Base-by-base conservation (phyloP, 30 jellyfish, hydroid and myxozoan species). In the Aurelia sp. region DNA sequence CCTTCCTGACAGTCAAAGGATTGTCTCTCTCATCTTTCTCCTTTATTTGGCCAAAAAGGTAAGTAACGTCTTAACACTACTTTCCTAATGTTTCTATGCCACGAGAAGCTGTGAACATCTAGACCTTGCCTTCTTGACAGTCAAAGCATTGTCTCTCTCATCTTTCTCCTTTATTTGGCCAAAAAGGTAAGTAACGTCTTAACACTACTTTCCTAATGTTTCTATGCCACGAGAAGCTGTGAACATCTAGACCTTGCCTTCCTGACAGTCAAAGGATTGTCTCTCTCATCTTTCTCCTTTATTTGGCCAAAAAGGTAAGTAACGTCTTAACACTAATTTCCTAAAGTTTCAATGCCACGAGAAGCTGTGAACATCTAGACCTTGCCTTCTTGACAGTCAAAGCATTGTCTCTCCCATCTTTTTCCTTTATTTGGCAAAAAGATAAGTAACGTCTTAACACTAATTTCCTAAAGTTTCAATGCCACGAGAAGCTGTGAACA, bases 331-430 rank as follows among this genome's bases (percentile, higher is more conserved):
- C 40, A n/a, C 40, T 3, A 64, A 86, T 27, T 76, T 51, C 96
- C 90, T 27, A 87, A 67, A 12, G 68, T 31, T 63, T 87, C 96
- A 24, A 87, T 81, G 35, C 60, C 62, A 21, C 80, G 61, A 81
- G 90, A 76, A 27, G 96, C 96, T 18, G 82, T 24, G n/a, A 85
- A 63, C 90, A 87, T 87, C 63, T 87, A 85, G 0, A 63, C 86
- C 35, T 68, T 50, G 19, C 76, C 86, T 69, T 87, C 96, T 0
- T 79, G 73, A 44, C 74, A 87, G 65, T 41, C 12, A 41, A 41
- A 41, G 10, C 9, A 41, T 0, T 41, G 10, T 8, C 13, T 41
- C 13, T 41, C 52, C 52, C 12, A 41, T 1, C 5, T 35, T 5
- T 35, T 5, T 0, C 52, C 12, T 41, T 41, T 41, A 41, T 41